Evolutionary conservation across 2,113 vertebrate genomes (phyloP).

Genomic region (Mustela lutreola): DNA sequence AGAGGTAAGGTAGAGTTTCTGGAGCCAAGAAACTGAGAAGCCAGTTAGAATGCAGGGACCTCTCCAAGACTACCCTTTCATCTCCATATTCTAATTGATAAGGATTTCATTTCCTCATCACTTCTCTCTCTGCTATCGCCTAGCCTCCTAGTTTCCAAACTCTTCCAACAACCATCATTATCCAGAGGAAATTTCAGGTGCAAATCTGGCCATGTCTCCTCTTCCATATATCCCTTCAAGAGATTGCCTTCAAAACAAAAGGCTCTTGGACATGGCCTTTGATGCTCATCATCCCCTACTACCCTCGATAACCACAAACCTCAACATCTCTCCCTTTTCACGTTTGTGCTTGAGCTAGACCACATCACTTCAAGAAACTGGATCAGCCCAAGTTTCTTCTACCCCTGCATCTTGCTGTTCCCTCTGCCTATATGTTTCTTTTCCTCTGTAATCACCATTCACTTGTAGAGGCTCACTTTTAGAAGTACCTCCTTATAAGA

Average conservation of each 20-base stretch:
- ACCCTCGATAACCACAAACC: background rate
- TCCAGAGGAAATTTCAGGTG: background rate
- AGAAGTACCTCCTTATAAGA: background rate
- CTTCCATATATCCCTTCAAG: background rate
- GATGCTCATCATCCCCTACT: background rate
- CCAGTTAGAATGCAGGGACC: background rate
- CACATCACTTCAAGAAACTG: background rate
- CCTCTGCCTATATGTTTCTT: background rate
- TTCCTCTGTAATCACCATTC: background rate
- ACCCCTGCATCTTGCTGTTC: background rate
- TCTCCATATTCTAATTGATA: too few species aligned
- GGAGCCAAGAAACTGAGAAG: background rate
- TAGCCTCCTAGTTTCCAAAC: background rate
- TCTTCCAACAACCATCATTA: background rate
- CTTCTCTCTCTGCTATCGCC: rapidly evolving
- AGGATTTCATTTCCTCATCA: background rate
- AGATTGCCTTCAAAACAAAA: background rate
- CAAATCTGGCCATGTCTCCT: background rate
- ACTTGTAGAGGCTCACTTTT: too few species aligned
- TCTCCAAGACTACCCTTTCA: background rate
- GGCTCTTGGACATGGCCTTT: background rate
- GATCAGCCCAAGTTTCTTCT: background rate
- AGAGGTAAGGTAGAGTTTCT: background rate
- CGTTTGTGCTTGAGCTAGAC: background rate
- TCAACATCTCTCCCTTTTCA: background rate